These are phyloP conservation scores for Eulacestoma nigropectus DNA, from an alignment of 2,113 vertebrate genomes.

Conservation along the genomic window DNA sequence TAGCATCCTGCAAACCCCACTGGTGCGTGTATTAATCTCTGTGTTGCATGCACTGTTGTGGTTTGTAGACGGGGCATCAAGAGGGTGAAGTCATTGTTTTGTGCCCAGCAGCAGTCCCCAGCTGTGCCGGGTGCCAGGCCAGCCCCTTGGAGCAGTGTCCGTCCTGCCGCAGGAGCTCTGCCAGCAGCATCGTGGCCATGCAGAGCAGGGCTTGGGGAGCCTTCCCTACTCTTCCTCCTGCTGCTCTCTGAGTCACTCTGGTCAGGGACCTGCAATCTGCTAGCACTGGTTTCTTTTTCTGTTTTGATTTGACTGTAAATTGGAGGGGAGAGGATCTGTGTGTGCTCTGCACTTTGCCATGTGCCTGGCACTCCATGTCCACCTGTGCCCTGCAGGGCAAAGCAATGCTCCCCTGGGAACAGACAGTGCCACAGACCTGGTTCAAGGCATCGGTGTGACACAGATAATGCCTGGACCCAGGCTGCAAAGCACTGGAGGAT, in stretches of 20 bases:
- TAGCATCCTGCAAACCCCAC: not conserved
- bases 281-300: not conserved
- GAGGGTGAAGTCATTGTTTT: not conserved
- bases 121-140: not conserved
- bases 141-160: fast-evolving
- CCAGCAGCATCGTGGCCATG: fast-evolving
- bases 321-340: not conserved
- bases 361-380: not conserved
- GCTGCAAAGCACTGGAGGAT: not conserved
- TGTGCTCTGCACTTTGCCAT: not conserved
- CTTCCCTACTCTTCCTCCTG: not conserved
- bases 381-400: fast-evolving
- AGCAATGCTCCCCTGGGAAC: fast-evolving
- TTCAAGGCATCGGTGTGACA: fast-evolving
- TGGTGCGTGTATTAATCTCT: not conserved
- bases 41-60: not conserved
- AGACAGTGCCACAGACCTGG: not conserved
- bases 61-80: not conserved
- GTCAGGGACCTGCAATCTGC: not conserved
- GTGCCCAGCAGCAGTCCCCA: not conserved
- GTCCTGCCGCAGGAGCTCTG: not conserved
- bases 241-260: not conserved
- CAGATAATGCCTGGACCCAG: too few species aligned
- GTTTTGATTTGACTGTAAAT: not conserved
- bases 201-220: not conserved